Evolutionary conservation across 2,888 invertebrate genomes (phyloP), one percentile per base, ranked within the genome.

Genomic region (Colostygia pectinataria): DNA sequence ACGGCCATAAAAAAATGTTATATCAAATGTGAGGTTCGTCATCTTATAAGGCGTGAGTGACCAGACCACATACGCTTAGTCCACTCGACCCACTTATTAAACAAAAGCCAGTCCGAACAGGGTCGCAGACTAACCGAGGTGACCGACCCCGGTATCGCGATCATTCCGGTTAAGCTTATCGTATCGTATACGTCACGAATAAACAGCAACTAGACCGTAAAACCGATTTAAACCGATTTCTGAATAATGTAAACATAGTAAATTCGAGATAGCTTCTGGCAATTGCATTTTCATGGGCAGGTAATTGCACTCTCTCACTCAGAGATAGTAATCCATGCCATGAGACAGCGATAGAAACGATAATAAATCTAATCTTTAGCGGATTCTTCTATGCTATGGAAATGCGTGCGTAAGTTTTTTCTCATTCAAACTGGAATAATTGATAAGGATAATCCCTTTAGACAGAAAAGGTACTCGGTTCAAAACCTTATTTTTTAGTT

Each of bases 81-180:
- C 25, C 33, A 39, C 25, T 33, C 69, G 80, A 77, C 83, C 83
- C 65, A 80, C 71, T 80, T 58, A 64, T 52, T 51, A 77, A 77
- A 77, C 77, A 80, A 77, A 46, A 79, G 77, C 68, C 65, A 63
- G 60, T 55, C 64, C 53, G 59, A 83, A 82, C 79, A 82, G 77
- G 80, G 84, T 71, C 84, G 73, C 76, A 80, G 81, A 80, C 80
- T 76, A 57, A 71, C 57, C 71, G 81, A 84, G 87, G 88, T 88
- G 78, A 83, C 71, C 75, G 89, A 87, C 86, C 85, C 71, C 68
- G 54, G 66, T 77, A 82, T 78, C 77, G 56, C 76, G 65, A 80
- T 78, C 73, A 84, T 76, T 80, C 81, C 81, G 82, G 79, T 81
- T 80, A 71, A 54, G 70, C 71, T 77, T 83, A 80, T 80, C 80